These are phyloP conservation scores for Micromys minutus DNA, from an alignment of 2,113 vertebrate species.

Conservation along the genomic window DNA sequence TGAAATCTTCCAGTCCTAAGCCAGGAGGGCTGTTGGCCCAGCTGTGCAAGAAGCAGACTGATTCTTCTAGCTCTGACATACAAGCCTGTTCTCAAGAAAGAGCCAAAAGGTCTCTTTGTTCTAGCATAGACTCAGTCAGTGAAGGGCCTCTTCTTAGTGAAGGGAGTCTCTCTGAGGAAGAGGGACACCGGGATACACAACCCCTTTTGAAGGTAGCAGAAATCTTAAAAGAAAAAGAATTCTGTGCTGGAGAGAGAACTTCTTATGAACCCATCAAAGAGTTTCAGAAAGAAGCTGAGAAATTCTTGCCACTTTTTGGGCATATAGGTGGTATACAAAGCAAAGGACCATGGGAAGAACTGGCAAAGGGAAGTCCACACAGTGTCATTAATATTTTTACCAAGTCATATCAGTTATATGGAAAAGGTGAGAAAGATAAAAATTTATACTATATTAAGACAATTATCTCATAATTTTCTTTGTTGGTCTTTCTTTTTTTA, in stretches of 20 bases:
- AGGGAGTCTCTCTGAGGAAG: slow-evolving; percentile 90
- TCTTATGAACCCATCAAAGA: slow-evolving; percentile 88
- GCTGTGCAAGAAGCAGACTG: slow-evolving; percentile 75
- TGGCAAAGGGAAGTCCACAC: slow-evolving; percentile 94
- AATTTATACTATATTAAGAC: slow-evolving; percentile 1
- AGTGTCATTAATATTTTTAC: slow-evolving; percentile 98
- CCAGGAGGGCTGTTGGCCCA: slow-evolving; percentile 80
- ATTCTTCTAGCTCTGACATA: slow-evolving; percentile 71
- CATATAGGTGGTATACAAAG: slow-evolving; percentile 76
- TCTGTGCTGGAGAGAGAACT: slow-evolving; percentile 84
- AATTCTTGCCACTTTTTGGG: slow-evolving; percentile 84
- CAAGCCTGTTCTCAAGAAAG: slow-evolving; percentile 74
- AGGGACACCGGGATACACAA: slow-evolving; percentile 66
- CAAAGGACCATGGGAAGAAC: slow-evolving; percentile 92
- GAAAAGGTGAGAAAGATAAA: slow-evolving; percentile 88
- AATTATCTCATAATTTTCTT: slow-evolving; percentile 11
- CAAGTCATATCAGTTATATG: slow-evolving; percentile 90
- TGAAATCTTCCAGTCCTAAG: slow-evolving; percentile 79
- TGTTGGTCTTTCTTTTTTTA: neutral
- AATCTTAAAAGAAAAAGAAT: slow-evolving; percentile 85
- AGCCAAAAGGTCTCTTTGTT: slow-evolving; percentile 78
- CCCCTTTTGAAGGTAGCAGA: slow-evolving; percentile 80
- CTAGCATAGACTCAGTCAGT: slow-evolving; percentile 93
- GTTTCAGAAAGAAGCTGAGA: slow-evolving; percentile 94
- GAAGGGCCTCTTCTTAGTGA: slow-evolving; percentile 94